Evolutionary conservation across 92 coral and sea anemone genomes (phyloP).

Genomic region (Phenganax subtilis): DNA sequence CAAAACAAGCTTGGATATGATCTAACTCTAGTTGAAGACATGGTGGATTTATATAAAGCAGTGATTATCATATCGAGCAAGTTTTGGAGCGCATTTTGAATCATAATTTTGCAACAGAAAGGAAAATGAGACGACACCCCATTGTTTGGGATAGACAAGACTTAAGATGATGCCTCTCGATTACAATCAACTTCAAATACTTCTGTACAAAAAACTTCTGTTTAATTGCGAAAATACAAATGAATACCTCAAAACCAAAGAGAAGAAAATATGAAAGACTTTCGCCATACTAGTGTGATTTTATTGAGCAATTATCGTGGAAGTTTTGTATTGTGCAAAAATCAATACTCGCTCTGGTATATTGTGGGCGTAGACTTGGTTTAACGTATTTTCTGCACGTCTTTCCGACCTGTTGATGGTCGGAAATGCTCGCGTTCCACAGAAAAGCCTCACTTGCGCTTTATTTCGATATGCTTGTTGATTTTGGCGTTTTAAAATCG

Average conservation of each 20-base stretch:
- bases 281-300: not conserved
- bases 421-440: not conserved
- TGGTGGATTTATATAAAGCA: no score
- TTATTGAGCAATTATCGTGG: not conserved
- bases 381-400: not conserved
- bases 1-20: not conserved
- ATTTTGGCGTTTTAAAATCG: not conserved
- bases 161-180: not conserved
- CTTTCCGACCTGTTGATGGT: not conserved
- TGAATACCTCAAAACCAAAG: not conserved
- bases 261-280: not conserved
- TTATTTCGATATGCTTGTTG: not conserved
- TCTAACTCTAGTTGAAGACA: not conserved
- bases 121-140: constrained; percentile 38
- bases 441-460: not conserved
- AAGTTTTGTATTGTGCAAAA: not conserved
- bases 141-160: constrained; percentile 9
- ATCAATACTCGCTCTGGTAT: not conserved
- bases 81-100: constrained; percentile 1
- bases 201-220: constrained; percentile 2
- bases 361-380: not conserved
- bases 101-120: constrained; percentile 17
- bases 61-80: not conserved
- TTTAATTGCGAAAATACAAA: not conserved
- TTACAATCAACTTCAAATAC: not conserved